phyloP scores from a whole-genome alignment of 2,888 invertebrate species.

The Cheilosia impressa region DNA sequence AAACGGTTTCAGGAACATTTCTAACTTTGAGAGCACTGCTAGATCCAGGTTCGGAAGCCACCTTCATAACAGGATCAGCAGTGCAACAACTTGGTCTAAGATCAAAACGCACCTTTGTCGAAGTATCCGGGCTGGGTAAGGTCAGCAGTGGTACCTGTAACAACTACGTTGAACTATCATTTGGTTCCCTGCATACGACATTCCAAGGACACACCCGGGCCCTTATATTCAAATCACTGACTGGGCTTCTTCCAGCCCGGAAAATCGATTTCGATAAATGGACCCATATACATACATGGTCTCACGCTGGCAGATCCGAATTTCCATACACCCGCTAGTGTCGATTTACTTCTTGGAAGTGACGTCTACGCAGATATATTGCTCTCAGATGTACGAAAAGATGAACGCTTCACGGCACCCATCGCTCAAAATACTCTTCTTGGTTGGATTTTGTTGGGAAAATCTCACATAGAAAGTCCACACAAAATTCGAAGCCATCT shows the following conservation, averaged over 20 bases:
- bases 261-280: not conserved
- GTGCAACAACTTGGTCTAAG: not conserved
- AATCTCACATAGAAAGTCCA: not conserved
- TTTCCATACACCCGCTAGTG: not conserved
- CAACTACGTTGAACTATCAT: not conserved
- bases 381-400: not conserved
- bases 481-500: not conserved
- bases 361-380: slow-evolving; percentile 8
- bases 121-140: slow-evolving; percentile 12
- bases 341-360: slow-evolving; percentile 19
- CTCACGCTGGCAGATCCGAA: not conserved
- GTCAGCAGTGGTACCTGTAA: slow-evolving; percentile 7
- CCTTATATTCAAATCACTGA: not conserved
- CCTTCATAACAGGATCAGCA: slow-evolving; percentile 9
- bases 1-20: not conserved
- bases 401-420: not conserved
- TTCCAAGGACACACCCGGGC: not conserved
- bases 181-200: not conserved
- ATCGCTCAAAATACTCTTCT: slow-evolving; percentile 2
- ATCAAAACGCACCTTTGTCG: not conserved
- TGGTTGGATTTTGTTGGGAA: slow-evolving; percentile 14
- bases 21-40: not conserved
- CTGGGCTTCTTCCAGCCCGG: not conserved
- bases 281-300: slow-evolving; percentile 5
- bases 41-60: slow-evolving; percentile 10